phyloP scores from a whole-genome alignment of 92 coral and sea anemone species.

The Epizoanthus scotinus region DNA sequence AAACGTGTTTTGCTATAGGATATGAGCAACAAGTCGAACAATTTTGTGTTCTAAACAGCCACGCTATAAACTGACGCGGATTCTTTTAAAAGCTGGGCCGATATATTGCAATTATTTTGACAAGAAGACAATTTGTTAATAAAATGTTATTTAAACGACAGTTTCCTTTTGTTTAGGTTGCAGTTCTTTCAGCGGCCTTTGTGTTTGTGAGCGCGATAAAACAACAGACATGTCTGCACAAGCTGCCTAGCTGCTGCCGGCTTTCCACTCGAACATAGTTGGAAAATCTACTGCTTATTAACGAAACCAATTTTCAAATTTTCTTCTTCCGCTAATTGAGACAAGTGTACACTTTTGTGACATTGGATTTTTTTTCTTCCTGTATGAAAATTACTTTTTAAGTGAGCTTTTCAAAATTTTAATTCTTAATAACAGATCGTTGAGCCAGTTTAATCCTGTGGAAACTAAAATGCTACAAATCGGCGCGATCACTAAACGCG shows the following conservation, averaged over 20 bases:
- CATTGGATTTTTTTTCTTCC: conserved; percentile 1
- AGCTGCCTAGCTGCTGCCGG: neutral
- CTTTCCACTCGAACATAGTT: neutral
- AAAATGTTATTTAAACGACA: neutral
- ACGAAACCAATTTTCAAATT: neutral
- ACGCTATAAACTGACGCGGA: neutral
- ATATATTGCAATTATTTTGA: conserved; percentile 9
- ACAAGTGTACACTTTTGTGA: neutral
- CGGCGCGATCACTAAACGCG: no score
- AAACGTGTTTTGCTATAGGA: neutral
- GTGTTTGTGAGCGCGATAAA: neutral
- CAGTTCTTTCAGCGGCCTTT: neutral
- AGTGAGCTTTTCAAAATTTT: neutral
- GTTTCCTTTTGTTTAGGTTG: neutral
- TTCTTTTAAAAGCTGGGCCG: conserved; percentile 12
- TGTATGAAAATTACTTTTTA: neutral
- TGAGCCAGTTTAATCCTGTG: no score
- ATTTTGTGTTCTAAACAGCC: neutral
- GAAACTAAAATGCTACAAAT: no score
- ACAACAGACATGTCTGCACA: neutral
- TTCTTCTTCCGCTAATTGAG: neutral
- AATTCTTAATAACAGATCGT: no score
- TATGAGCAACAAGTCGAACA: neutral
- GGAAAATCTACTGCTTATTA: neutral
- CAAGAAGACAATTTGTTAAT: conserved; percentile 14